Percentiles rank a stretch among this genome's conserved stretches.
phyloP scores from a whole-genome alignment of 2,888 invertebrate genomes.

The Linnaemya vulpina region DNA sequence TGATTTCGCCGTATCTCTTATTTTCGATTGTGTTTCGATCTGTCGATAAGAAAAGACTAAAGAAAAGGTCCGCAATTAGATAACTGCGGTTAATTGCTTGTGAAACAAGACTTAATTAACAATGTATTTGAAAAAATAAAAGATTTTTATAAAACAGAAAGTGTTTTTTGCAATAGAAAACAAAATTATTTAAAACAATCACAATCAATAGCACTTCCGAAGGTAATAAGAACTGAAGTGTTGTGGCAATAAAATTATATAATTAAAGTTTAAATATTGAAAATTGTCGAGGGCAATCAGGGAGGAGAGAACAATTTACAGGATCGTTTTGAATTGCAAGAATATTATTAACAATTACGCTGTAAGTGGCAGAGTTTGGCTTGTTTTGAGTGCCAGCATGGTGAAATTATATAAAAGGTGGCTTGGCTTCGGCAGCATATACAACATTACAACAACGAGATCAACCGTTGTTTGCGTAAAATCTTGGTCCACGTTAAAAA shows the following conservation, averaged over 20 bases:
- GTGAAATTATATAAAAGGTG: too few relatives aligned
- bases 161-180: slow-evolving; percentile 38
- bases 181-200: background rate
- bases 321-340: too few relatives aligned
- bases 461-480: too few relatives aligned
- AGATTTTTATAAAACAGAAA: background rate
- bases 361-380: too few relatives aligned
- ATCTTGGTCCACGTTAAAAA: too few relatives aligned
- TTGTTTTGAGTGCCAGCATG: too few relatives aligned
- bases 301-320: too few relatives aligned
- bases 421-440: too few relatives aligned
- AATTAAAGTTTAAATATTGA: too few relatives aligned
- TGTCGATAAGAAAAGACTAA: slow-evolving; percentile 49
- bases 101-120: slow-evolving; percentile 83
- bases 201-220: slow-evolving; percentile 17
- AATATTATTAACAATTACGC: too few relatives aligned
- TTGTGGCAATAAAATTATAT: background rate
- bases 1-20: background rate
- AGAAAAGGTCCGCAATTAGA: slow-evolving; percentile 77
- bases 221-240: background rate
- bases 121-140: slow-evolving; percentile 63
- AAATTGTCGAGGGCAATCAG: too few relatives aligned
- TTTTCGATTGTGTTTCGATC: slow-evolving; percentile 38
- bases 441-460: too few relatives aligned
- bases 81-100: slow-evolving; percentile 81